phyloP scores from a whole-genome alignment of 2,888 invertebrate genomes.

The Xestobium rufovillosum region DNA sequence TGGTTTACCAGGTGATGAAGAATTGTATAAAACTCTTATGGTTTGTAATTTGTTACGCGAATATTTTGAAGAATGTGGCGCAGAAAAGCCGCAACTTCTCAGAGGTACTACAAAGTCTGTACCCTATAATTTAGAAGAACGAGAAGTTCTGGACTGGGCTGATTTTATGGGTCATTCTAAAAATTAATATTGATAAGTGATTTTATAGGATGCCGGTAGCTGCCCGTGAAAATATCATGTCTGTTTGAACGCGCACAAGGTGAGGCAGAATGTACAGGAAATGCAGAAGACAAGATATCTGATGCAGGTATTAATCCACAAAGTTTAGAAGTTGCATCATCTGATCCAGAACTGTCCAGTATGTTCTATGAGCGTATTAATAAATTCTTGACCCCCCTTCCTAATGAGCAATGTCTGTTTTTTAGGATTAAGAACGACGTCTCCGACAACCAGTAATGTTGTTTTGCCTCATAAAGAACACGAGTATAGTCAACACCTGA shows the following conservation, averaged over 20 bases:
- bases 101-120: conserved; percentile 25
- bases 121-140: conserved; percentile 23
- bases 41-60: conserved; percentile 23
- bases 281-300: too few relatives aligned
- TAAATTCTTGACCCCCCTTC: too few relatives aligned
- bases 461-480: too few relatives aligned
- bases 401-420: too few relatives aligned
- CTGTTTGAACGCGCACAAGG: conserved; percentile 21
- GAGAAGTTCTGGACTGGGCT: conserved; percentile 21
- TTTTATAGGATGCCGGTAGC: conserved; percentile 23
- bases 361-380: too few relatives aligned
- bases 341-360: too few relatives aligned
- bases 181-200: conserved; percentile 25
- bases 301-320: too few relatives aligned
- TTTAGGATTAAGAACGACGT: too few relatives aligned
- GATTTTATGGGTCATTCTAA: conserved; percentile 27
- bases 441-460: too few relatives aligned
- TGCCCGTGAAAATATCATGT: conserved; percentile 22
- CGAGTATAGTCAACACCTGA: too few relatives aligned
- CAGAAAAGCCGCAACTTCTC: conserved; percentile 20
- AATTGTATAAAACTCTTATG: conserved; percentile 20
- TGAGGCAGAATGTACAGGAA: too few relatives aligned
- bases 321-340: too few relatives aligned
- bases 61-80: conserved; percentile 23
- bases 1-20: neutral